phyloP scores from a whole-genome alignment of 2,888 invertebrate species.

The Drosophila neoperkinsi region DNA sequence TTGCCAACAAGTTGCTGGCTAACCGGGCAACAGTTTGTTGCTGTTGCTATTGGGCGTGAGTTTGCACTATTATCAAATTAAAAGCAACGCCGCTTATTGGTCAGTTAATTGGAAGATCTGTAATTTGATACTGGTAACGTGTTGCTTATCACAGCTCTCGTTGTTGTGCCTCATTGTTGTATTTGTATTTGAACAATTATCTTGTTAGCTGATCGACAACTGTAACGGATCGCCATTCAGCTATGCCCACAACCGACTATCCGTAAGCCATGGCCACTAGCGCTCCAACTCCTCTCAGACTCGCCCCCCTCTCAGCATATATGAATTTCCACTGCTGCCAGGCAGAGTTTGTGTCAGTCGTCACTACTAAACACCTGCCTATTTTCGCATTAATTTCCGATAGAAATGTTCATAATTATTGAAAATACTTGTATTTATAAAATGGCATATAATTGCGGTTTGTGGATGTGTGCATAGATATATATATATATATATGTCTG shows the following conservation, averaged over 20 bases:
- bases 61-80: conserved; percentile 75
- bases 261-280: conserved; percentile 18
- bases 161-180: conserved; percentile 55
- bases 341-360: conserved; percentile 41
- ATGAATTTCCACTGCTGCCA: conserved; percentile 25
- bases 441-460: conserved; percentile 72
- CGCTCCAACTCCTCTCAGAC: conserved; percentile 5
- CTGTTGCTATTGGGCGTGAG: conserved; percentile 63
- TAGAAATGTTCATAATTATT: conserved; percentile 73
- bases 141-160: conserved; percentile 76
- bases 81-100: conserved; percentile 77
- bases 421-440: conserved; percentile 70
- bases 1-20: conserved; percentile 59
- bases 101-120: conserved; percentile 78
- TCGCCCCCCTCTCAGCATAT: conserved; percentile 11
- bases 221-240: conserved; percentile 71
- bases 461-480: conserved; percentile 10
- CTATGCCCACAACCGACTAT: conserved; percentile 35
- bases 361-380: conserved; percentile 74
- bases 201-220: conserved; percentile 80
- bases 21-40: conserved; percentile 30
- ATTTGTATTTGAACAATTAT: conserved; percentile 65
- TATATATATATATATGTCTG: conserved; percentile 22
- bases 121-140: conserved; percentile 75
- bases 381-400: conserved; percentile 71